Evolutionary conservation across 2,113 vertebrate genomes (phyloP), one percentile per base, ranked within the genome.

Genomic region (Octodon degus): DNA sequence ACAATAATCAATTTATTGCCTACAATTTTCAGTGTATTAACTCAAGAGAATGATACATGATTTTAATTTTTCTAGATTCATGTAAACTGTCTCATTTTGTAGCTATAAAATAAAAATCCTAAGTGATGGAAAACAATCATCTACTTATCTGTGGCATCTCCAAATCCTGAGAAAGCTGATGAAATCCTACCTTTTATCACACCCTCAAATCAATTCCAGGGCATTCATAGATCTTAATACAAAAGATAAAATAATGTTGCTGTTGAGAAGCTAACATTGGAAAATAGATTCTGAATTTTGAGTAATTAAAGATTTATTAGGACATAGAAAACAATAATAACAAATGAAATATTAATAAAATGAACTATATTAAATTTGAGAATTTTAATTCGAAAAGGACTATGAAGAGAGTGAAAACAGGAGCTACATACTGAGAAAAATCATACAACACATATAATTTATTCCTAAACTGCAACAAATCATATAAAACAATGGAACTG

Each of bases 311-410:
- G 24, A 55, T 87, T 93, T 90, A 72, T 63, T 9, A 85, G 34
- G 32, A 47, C 40, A 50, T 55, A 30, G n/a, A 34, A 86, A 93
- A 27, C 27, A 43, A 4, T 40, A 81, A 95, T 2, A 81, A 81
- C 14, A 94, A 85, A 47, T 89, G 53, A 72, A 97, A 94, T 74
- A 37, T 53, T 67, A 74, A 58, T 72, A 94, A 81, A 60, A 65
- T 58, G 40, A 89, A 50, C 27, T 65, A 47, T 4, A 63, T 55
- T 84, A 53, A 93, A 95, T 90, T 65, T 40, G 70, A 88, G 25
- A 79, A 86, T 17, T 92, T 89, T 91, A n/a, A 16, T 91, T 82
- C 83, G 89, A 58, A 72, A 95, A 89, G 2, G 24, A 89, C 68
- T 83, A 53, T 8, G 19, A 85, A 89, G 5, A 85, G 50, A 53